Conservation (phyloP, 2,113 vertebrate species). For the Pangasianodon hypophthalmus region DNA sequence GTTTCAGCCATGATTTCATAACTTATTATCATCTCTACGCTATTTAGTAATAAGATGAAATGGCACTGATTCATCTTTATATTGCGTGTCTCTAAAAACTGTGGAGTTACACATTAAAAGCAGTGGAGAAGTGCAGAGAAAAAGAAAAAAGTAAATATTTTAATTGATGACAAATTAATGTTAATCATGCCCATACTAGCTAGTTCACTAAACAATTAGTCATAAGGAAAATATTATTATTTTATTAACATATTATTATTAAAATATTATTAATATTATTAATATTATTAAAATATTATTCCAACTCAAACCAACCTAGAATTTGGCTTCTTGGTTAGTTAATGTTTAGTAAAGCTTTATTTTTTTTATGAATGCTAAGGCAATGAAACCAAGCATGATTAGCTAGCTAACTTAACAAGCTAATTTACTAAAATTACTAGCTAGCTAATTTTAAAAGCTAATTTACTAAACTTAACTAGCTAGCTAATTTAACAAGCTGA, state of each 20-base stretch:
- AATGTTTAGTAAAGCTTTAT: no score
- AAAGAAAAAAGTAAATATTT: not conserved
- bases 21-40: not conserved
- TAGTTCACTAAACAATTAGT: not conserved
- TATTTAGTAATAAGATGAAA: not conserved
- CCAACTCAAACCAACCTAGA: no score
- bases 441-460: not conserved
- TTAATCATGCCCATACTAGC: not conserved
- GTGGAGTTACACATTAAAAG: not conserved
- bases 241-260: no score
- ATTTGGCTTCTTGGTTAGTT: no score
- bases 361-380: no score
- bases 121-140: not conserved
- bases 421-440: not conserved
- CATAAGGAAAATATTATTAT: no score
- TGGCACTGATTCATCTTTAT: not conserved
- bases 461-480: not conserved
- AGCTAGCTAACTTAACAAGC: not conserved
- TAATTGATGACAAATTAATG: not conserved
- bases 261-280: no score
- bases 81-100: not conserved
- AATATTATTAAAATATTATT: no score
- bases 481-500: not conserved
- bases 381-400: no score
- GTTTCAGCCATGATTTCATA: not conserved